phyloP scores from a whole-genome alignment of 2,888 invertebrate genomes.

The Hecatera dysodea region DNA sequence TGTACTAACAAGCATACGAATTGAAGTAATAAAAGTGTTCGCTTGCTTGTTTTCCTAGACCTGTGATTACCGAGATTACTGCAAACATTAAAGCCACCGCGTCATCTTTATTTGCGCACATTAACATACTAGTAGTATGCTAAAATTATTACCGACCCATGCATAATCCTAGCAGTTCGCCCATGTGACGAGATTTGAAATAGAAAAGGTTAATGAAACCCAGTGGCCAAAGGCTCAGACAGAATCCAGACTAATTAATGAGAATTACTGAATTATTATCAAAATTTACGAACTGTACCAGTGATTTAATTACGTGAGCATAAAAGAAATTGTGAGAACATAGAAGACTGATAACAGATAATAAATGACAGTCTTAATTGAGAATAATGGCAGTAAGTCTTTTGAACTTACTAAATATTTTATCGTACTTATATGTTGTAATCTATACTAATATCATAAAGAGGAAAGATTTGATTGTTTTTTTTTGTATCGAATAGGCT shows the following conservation, averaged over 20 bases:
- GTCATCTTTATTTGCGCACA: constrained; percentile 6
- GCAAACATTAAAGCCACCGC: background rate
- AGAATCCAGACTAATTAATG: constrained; percentile 28
- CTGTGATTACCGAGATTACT: background rate
- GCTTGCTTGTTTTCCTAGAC: background rate
- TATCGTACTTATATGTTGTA: background rate
- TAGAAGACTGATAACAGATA: background rate
- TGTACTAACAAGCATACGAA: background rate
- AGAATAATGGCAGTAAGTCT: constrained; percentile 11
- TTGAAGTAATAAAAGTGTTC: background rate
- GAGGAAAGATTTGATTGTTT: no score
- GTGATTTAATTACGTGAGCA: constrained; percentile 4
- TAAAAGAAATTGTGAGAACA: constrained; percentile 17
- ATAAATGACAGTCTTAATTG: constrained; percentile 9
- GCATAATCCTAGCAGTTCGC: background rate
- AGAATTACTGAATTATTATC: constrained; percentile 13
- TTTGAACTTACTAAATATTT: background rate
- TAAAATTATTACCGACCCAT: constrained; percentile 7
- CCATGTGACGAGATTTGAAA: background rate
- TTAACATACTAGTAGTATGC: background rate
- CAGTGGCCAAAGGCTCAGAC: constrained; percentile 18
- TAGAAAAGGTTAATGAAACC: constrained; percentile 13
- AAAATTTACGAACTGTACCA: constrained; percentile 20
- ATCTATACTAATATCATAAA: no score
- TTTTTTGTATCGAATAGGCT: no score